Base-by-base conservation (phyloP, 2,797 vertebrate species). In the Eulemur rubriventer region DNA sequence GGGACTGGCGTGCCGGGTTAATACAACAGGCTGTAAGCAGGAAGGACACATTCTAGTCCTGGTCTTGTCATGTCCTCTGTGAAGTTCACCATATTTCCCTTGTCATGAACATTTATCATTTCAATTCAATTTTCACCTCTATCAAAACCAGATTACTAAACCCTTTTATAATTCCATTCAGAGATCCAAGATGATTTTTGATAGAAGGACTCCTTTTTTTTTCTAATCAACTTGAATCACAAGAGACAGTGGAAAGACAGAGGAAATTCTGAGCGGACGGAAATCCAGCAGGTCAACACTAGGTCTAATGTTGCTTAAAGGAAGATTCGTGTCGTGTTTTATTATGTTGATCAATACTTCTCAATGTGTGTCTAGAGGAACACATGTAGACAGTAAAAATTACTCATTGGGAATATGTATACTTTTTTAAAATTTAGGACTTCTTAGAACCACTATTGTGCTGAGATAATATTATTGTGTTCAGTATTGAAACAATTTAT, bases 101-200 rank as follows among this genome's bases (percentile, higher is more conserved):
- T 86, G 69, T 43, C 24, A 76, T 26, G 12, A 83, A 22, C 18
- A 61, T 43, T 67, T 73, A 24, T 38, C 38, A 79, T 61, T 96
- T 96, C 35, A 84, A 20, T 63, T 90, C 50, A 63, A 22, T 26
- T 67, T 94, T 91, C 7, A 52, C 12, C 2, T 94, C 30, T 76
- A 8, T 84, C 89, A 70, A 75, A 85, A 80, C 10, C 22, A 78
- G 33, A 65, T 67, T 70, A 79, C 17, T 52, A 52, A 20, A 7
- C 22, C 17, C 70, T 18, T 89, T 80, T 67, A 59, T 0, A 67
- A 50, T 52, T 96, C 41, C 17, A 69, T 86, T 93, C 63, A 69
- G n/a, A 52, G 17, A 87, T 48, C 28, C 59, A 33, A 78, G n/a
- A 55, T 94, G n/a, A 86, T 28, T 92, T 94, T 92, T 96, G 13